Base-by-base conservation (phyloP, 2,113 vertebrate genomes). In the Petroica traversi region DNA sequence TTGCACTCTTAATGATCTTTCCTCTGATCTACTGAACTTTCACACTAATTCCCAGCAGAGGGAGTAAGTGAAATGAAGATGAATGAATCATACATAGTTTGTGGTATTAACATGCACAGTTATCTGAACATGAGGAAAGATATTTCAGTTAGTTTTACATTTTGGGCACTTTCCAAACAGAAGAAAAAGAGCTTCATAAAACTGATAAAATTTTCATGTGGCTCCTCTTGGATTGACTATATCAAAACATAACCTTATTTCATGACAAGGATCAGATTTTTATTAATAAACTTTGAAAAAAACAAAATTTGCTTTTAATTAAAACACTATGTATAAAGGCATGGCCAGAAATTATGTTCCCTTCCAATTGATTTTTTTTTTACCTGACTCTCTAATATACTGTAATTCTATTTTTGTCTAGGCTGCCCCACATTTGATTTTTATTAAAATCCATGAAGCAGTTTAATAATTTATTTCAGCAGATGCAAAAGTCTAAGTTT, bases 11-110 rank as follows among this genome's bases (percentile, higher is more conserved):
- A 63, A n/a, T 38, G 41, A 43, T 83, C 41, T 74, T 69, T 57
- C 41, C 33, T 85, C 46, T 76, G 58, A 83, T 58, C 34, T 40
- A 29, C 63, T 80, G 90, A 92, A 77, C 40, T 28, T 90, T 88
- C 55, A 31, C 0, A 2, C 36, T 74, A 12, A 71, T 93, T 92
- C 90, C 96, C 94, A 96, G 95, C 59, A 96, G 95, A 96, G 88
- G 93, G 82, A 95, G 82, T 57, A 31, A 51, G 55, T 67, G 82
- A 94, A 95, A 77, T 43, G 68, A 84, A 93, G 63, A 72, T 83
- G 74, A 89, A 69, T 82, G 51, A 87, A 51, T 88, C 72, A 69
- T 43, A 54, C 23, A 9, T 26, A 71, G 31, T 77, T 33, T 76
- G 82, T 36, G 40, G 9, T n/a, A 55, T 49, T 82, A 89, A 76